Evolutionary conservation across 2,113 vertebrate genomes (phyloP).

Genomic region (Bos indicus): DNA sequence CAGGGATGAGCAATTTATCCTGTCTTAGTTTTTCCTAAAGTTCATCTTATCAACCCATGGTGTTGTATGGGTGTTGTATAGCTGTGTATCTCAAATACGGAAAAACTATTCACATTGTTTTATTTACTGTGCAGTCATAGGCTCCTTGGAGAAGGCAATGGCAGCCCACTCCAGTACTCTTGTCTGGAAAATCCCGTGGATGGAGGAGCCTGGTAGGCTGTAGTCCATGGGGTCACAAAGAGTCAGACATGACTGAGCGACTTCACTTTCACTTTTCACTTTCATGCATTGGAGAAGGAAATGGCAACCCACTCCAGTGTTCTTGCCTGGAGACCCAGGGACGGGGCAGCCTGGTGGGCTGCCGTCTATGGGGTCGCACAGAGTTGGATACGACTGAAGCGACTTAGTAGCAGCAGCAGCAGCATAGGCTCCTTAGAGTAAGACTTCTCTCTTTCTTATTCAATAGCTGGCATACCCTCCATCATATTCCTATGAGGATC

Average conservation of each 20-base stretch:
- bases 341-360: too few species aligned
- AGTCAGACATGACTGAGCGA: too few species aligned
- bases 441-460: neutral
- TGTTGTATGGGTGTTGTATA: neutral
- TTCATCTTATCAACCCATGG: neutral
- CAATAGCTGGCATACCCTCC: neutral
- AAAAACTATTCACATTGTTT: neutral
- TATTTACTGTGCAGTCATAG: neutral
- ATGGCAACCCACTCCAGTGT: too few species aligned
- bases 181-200: neutral
- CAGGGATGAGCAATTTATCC: neutral
- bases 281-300: too few species aligned
- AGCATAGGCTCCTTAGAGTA: neutral
- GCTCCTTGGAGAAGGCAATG: neutral
- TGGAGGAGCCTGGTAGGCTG: neutral
- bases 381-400: too few species aligned
- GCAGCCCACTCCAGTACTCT: neutral
- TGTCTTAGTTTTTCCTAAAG: neutral
- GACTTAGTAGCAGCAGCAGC: too few species aligned
- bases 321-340: too few species aligned
- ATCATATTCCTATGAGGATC: neutral
- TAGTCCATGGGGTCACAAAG: accelerated
- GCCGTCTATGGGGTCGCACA: too few species aligned
- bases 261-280: too few species aligned
- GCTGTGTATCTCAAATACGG: neutral